phyloP scores from a whole-genome alignment of 1,140 invertebrate species.

The Pentalonia nigronervosa region DNA sequence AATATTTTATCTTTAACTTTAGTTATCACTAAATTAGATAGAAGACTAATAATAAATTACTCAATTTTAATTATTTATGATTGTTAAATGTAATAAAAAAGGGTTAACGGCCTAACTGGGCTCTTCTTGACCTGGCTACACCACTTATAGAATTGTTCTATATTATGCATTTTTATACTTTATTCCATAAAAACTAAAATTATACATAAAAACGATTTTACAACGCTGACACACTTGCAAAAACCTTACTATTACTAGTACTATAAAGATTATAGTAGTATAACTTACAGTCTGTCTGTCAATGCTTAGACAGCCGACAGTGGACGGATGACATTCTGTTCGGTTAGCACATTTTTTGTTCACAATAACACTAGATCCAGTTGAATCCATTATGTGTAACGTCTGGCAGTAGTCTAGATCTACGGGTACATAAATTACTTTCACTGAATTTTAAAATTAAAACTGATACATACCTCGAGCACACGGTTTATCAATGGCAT shows the following conservation, averaged over 20 bases:
- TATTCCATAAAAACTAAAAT: background rate
- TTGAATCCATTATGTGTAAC: conserved; percentile 72
- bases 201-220: background rate
- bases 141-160: background rate
- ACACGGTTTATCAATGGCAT: conserved; percentile 73
- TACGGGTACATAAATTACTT: conserved; percentile 49
- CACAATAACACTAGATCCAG: conserved; percentile 71
- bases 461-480: conserved; percentile 65
- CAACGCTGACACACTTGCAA: background rate
- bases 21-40: background rate
- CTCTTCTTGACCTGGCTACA: background rate
- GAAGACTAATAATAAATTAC: background rate
- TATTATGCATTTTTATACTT: background rate
- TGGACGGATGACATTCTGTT: conserved; percentile 69
- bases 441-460: background rate
- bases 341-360: conserved; percentile 73
- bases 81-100: background rate
- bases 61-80: background rate
- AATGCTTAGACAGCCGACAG: conserved; percentile 71
- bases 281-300: conserved; percentile 71
- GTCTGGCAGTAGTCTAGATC: conserved; percentile 73
- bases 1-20: no score
- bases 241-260: background rate
- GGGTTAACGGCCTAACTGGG: background rate
- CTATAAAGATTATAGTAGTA: background rate